Evolutionary conservation across 2,888 invertebrate genomes (phyloP).

Genomic region (Erebia epiphron): DNA sequence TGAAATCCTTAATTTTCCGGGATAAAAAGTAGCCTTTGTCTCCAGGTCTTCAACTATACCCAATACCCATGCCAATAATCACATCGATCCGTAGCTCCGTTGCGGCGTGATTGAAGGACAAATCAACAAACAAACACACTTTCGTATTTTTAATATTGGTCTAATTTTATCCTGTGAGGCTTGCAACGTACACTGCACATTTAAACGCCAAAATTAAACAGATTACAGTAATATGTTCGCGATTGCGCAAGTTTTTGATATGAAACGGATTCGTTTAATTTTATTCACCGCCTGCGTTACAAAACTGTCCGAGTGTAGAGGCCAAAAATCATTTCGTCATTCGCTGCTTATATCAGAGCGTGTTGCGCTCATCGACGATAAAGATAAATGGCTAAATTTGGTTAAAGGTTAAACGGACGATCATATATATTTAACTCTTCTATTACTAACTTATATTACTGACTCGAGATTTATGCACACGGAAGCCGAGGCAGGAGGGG

Average conservation of each 20-base stretch:
- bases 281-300: conserved; percentile 5
- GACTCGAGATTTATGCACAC: too few species aligned
- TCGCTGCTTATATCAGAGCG: neutral
- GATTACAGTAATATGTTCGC: neutral
- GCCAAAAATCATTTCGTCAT: neutral
- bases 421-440: neutral
- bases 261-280: conserved; percentile 5
- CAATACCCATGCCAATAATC: too few species aligned
- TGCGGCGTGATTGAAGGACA: too few species aligned
- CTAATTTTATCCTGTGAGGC: too few species aligned
- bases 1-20: too few species aligned
- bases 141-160: too few species aligned
- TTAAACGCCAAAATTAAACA: neutral
- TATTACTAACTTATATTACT: neutral
- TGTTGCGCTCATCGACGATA: neutral
- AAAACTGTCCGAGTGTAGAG: conserved; percentile 1
- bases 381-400: neutral
- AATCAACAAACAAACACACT: too few species aligned
- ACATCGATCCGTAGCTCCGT: too few species aligned
- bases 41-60: too few species aligned
- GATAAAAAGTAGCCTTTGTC: too few species aligned
- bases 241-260: conserved; percentile 1
- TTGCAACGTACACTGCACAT: neutral
- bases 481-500: too few species aligned
- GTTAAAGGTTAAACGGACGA: neutral